Conservation (phyloP, 2,797 vertebrate species). For the Loris lydekkerianus region DNA sequence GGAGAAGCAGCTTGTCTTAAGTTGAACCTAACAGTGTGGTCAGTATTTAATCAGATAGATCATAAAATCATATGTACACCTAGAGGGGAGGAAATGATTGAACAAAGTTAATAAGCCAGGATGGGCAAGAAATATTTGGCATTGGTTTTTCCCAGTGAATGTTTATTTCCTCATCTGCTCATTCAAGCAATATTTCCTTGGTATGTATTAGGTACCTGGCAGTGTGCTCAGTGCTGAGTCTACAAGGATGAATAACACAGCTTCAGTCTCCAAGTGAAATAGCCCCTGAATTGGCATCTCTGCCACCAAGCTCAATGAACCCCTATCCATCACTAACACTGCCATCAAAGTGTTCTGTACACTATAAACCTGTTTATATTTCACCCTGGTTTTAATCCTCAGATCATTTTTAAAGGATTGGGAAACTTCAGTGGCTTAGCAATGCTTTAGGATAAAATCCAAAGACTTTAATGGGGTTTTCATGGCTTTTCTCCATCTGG, state of each 20-base stretch:
- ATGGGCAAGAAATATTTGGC: slow-evolving; percentile 38
- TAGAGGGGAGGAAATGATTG: background rate
- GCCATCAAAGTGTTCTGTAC: slow-evolving; percentile 61
- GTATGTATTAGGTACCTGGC: slow-evolving; percentile 44
- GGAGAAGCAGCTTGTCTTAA: background rate
- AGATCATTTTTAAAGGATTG: slow-evolving; percentile 70
- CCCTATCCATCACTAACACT: slow-evolving; percentile 51
- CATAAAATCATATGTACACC: background rate
- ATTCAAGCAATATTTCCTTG: slow-evolving; percentile 48
- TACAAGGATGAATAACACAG: slow-evolving; percentile 49
- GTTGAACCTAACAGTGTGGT: background rate
- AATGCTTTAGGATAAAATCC: slow-evolving; percentile 74
- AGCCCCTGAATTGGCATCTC: background rate
- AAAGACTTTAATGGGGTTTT: slow-evolving; percentile 72
- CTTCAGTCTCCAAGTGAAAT: slow-evolving; percentile 45
- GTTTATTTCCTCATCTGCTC: slow-evolving; percentile 54
- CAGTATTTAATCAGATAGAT: background rate
- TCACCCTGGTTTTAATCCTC: slow-evolving; percentile 68
- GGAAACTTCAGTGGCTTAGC: slow-evolving; percentile 69
- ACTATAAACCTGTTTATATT: slow-evolving; percentile 65
- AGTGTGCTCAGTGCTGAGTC: slow-evolving; percentile 35
- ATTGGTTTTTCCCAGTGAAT: background rate
- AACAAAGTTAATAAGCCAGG: slow-evolving; percentile 42
- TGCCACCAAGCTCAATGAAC: slow-evolving; percentile 4
- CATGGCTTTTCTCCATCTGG: slow-evolving; percentile 60